Evolutionary conservation across 2,888 invertebrate species (phyloP), one percentile per base, ranked within the genome.

Genomic region (Drosophila differens): DNA sequence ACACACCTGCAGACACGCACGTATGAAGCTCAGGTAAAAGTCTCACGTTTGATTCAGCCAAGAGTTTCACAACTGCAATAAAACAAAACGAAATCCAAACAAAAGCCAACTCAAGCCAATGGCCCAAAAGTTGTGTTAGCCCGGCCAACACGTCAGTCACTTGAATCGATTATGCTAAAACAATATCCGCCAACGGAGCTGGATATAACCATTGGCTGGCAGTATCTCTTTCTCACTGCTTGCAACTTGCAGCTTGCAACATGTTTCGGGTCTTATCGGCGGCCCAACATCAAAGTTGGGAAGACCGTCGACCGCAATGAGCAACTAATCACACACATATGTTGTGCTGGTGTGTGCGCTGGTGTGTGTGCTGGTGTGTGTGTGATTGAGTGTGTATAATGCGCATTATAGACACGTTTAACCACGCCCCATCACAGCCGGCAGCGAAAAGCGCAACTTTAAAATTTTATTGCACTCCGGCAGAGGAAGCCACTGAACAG

Each of bases 121-220:
- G 65, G 71, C 79, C 79, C 61, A 76, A 80, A 79, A 70, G 74
- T 79, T 81, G 82, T 81, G 82, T 55, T 66, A 28, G 71, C 58
- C 69, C 41, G 35, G 44, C 63, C 79, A 47, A 47, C 28, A 68
- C 64, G 74, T 62, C 72, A 88, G 80, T 81, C 90, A 84, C 85
- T 78, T 77, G 89, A 91, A 92, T 91, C 92, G 92, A 92, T 92
- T 92, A 92, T 89, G 84, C 89, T 92, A 89, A 91, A 92, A 91
- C 90, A 88, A 91, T 88, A 91, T 90, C 92, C 92, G 90, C 77
- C 87, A 71, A 80, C 85, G 83, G 69, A 82, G 76, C 61, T 73
- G 71, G 67, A 85, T 83, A 80, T 82, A 85, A 70, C 85, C 77
- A 85, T 83, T 83, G 82, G 76, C 79, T 64, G 72, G 71, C 71